Conservation (phyloP, 2,113 vertebrate species). For the Odocoileus virginianus region DNA sequence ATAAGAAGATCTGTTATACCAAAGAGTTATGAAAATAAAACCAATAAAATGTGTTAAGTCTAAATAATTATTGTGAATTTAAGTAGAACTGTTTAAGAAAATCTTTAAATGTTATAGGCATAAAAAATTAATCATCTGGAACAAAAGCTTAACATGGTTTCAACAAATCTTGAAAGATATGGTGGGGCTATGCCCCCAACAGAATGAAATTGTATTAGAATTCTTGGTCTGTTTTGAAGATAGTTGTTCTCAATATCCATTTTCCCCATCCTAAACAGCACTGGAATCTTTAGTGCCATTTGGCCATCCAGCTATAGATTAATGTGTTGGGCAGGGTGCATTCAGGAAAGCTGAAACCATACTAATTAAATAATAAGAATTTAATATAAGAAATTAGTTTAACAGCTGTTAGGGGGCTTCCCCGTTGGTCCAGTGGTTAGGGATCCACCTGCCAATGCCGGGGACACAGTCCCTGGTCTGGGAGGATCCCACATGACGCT, state of each 20-base stretch:
- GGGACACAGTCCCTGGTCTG: background rate
- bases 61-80: background rate
- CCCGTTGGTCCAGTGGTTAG: background rate
- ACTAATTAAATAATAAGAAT: background rate
- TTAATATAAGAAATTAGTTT: background rate
- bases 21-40: background rate
- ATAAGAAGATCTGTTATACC: background rate
- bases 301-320: background rate
- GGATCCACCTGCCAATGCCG: background rate
- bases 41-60: background rate
- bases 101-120: background rate
- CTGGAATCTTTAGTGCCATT: background rate
- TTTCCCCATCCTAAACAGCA: background rate
- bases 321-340: background rate
- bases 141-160: background rate
- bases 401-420: background rate
- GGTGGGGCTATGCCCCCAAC: background rate
- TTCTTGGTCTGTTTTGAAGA: background rate
- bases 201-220: background rate
- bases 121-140: background rate
- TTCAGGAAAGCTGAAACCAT: background rate
- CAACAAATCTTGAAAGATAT: background rate
- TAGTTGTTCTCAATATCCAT: background rate
- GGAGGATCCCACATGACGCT: background rate
- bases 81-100: background rate